Evolutionary conservation across 1,140 invertebrate genomes (phyloP).

Genomic region (Drosophila repleta): DNA sequence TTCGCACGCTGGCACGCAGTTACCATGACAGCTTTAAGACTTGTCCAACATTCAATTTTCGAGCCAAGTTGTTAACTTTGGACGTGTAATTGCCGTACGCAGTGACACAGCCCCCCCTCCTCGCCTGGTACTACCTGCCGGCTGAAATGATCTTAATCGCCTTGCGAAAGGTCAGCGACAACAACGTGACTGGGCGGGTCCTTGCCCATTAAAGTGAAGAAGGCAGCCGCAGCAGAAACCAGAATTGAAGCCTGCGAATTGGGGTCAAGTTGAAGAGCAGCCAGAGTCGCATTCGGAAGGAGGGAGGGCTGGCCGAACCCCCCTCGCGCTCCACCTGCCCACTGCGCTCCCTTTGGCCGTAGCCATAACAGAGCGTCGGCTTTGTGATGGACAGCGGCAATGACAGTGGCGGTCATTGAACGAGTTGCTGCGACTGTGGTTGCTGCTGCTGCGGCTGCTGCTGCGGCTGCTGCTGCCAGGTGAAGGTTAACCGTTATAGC

Average conservation of each 20-base stretch:
- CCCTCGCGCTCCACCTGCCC: background rate
- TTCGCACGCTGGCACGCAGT: background rate
- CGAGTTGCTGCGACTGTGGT: slow-evolving; percentile 9
- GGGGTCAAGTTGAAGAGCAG: slow-evolving; percentile 71
- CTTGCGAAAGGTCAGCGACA: slow-evolving; percentile 28
- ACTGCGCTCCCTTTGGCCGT: background rate
- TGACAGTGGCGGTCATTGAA: slow-evolving; percentile 72
- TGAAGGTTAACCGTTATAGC: slow-evolving; percentile 41
- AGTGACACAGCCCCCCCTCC: background rate
- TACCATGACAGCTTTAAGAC: slow-evolving; percentile 15
- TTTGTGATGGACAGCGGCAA: slow-evolving; percentile 37
- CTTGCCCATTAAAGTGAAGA: slow-evolving; percentile 13
- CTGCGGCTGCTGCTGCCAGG: background rate
- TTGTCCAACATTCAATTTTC: slow-evolving; percentile 25
- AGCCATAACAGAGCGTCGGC: slow-evolving; percentile 27
- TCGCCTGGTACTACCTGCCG: background rate
- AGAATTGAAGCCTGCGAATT: slow-evolving; percentile 32
- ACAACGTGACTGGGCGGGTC: slow-evolving; percentile 21
- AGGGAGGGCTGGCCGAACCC: background rate
- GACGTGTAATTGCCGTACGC: slow-evolving; percentile 36
- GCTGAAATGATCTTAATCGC: slow-evolving; percentile 38
- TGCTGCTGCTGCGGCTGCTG: background rate
- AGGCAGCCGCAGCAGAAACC: slow-evolving; percentile 1
- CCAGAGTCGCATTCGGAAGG: background rate
- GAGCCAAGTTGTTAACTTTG: slow-evolving; percentile 40